Conservation (phyloP, 1,140 invertebrate species). For the Zaprionus ornatus region DNA sequence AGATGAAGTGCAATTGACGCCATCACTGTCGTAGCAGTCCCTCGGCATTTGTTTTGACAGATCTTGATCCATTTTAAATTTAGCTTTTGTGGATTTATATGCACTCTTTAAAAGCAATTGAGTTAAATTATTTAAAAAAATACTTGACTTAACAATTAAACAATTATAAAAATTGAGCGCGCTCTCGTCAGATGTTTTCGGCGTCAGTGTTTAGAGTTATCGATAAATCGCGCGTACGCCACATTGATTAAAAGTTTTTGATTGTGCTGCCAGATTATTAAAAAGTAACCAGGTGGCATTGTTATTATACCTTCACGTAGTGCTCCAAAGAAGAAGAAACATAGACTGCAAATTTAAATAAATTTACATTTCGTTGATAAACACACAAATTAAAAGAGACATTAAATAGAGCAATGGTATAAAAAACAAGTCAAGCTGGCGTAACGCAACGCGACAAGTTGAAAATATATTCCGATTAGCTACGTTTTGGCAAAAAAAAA, state of each 20-base stretch:
- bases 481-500: conserved; percentile 25
- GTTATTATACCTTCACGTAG: conserved; percentile 31
- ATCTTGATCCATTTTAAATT: conserved; percentile 48
- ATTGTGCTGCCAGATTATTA: conserved; percentile 16
- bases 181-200: conserved; percentile 43
- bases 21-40: conserved; percentile 50
- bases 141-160: not conserved
- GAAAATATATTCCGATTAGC: conserved; percentile 11
- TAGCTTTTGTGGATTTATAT: not conserved
- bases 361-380: conserved; percentile 74
- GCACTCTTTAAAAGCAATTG: not conserved
- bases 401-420: conserved; percentile 58
- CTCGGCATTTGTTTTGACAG: conserved; percentile 57
- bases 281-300: conserved; percentile 20
- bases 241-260: not conserved
- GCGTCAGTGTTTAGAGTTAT: conserved; percentile 34
- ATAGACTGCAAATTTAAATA: conserved; percentile 59
- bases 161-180: conserved; percentile 47
- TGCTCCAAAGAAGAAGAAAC: conserved; percentile 37
- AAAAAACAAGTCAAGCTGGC: conserved; percentile 25
- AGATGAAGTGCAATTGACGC: conserved; percentile 60
- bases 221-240: conserved; percentile 11
- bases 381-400: conserved; percentile 27
- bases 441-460: conserved; percentile 39
- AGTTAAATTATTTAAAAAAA: not conserved